phyloP scores from a whole-genome alignment of 1,140 invertebrate genomes.

The Trinorchestia longiramus region DNA sequence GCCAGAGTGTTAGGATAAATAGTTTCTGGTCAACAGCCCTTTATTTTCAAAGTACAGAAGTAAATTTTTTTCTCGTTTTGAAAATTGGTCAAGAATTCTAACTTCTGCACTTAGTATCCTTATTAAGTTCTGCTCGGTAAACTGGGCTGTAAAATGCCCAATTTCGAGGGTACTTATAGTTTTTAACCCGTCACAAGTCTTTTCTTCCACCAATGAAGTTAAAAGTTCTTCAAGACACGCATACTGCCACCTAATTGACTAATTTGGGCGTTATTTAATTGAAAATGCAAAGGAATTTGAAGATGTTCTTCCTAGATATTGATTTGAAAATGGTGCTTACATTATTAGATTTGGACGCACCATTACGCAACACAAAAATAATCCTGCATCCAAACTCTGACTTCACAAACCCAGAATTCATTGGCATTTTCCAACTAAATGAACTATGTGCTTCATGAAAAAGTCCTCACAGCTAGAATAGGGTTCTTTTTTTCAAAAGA shows the following conservation, averaged over 20 bases:
- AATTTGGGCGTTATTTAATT: too few species aligned
- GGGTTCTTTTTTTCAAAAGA: not conserved
- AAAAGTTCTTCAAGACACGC: too few species aligned
- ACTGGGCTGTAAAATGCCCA: not conserved
- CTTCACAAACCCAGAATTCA: not conserved
- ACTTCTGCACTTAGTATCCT: not conserved
- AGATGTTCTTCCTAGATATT: too few species aligned
- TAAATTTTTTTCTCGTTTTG: not conserved
- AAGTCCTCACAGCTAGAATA: not conserved
- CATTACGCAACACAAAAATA: too few species aligned
- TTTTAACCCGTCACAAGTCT: too few species aligned
- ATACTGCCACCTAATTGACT: too few species aligned
- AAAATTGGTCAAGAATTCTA: not conserved
- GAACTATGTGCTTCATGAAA: not conserved
- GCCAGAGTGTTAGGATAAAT: not conserved
- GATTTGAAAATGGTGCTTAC: too few species aligned
- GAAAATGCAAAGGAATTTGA: too few species aligned
- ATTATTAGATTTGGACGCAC: too few species aligned
- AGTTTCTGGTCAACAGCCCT: not conserved
- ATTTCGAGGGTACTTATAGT: too few species aligned
- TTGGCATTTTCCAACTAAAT: not conserved
- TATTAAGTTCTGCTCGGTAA: not conserved
- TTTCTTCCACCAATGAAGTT: too few species aligned
- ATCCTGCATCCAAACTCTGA: not conserved
- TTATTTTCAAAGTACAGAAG: not conserved